phyloP scores from a whole-genome alignment of 2,888 invertebrate genomes.

The Abscondita cerata region DNA sequence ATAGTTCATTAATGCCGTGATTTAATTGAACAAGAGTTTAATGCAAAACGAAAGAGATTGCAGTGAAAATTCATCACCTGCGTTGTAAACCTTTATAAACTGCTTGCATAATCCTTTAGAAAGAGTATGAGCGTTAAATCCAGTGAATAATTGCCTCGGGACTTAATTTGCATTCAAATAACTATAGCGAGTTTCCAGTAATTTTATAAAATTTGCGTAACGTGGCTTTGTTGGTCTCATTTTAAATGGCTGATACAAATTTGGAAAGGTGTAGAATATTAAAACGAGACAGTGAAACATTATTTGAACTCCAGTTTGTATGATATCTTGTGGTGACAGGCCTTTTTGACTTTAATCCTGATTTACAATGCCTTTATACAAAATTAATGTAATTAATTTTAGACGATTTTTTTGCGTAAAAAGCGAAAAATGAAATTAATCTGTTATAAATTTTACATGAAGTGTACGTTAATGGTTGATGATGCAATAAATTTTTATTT shows the following conservation, averaged over 20 bases:
- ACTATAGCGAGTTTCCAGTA: slow-evolving; percentile 39
- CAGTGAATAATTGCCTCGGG: slow-evolving; percentile 45
- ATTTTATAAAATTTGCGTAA: slow-evolving; percentile 34
- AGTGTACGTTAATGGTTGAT: no score
- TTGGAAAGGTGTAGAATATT: slow-evolving; percentile 15
- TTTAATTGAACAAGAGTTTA: slow-evolving; percentile 8
- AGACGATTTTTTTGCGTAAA: no score
- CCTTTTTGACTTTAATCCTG: no score
- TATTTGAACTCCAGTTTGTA: no score
- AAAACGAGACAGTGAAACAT: slow-evolving; percentile 16
- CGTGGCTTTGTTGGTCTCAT: slow-evolving; percentile 26
- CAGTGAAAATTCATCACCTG: slow-evolving; percentile 36
- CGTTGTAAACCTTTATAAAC: slow-evolving; percentile 43
- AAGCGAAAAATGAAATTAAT: no score
- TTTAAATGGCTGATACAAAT: slow-evolving; percentile 15
- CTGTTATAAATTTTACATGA: no score
- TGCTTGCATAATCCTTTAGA: slow-evolving; percentile 41
- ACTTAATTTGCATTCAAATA: slow-evolving; percentile 47
- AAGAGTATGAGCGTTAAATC: slow-evolving; percentile 45
- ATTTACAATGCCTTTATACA: no score
- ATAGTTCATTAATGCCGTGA: not conserved
- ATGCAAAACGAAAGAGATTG: slow-evolving; percentile 19
- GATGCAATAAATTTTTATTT: no score
- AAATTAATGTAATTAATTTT: no score
- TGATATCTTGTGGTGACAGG: no score